Evolutionary conservation across 1,140 invertebrate species (phyloP), one percentile per base, ranked within the genome.

Genomic region (Eumaeus atala): DNA sequence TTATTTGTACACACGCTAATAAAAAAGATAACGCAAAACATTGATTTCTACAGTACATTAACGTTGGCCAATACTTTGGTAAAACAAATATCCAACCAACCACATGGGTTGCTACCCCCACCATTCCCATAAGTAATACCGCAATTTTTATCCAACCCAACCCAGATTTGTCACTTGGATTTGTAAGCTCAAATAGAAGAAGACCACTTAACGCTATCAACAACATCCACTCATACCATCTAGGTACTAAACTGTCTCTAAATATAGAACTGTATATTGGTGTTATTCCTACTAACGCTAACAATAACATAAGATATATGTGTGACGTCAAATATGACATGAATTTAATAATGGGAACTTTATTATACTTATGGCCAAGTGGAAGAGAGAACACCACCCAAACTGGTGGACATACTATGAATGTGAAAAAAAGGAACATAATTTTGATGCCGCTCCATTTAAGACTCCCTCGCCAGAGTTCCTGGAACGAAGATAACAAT

Each of bases 301-400:
- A 91, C 61, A 99, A 92, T 48, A 97, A 87, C 93, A 99, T 98
- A 51, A 99, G 92, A 85, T 98, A 98, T 63, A 99, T 93, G 88
- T 99, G 98, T 0, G 98, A 99, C 0, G 98, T 98, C 50, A 99
- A 90, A 87, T 99, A 98, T 10, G 97, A 98, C 95, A 99, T 98
- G 84, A 99, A 99, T 88, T 99, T 99, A 72, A 99, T 98, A 64
- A 99, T 98, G 14, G 98, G 98, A 68, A 95, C 93, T 89, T 95
- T 97, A 90, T 97, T 95, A 86, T 97, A 98, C 81, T 95, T 95
- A 88, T 98, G 96, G 16, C 96, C 96, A 62, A 99, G 88, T 9
- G 98, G 98, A 65, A 99, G 91, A 35, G 97, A 98, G 81, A 99
- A 98, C 9, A 95, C 92, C 51, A 99, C 89, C 98, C 98, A 99